These are phyloP conservation scores for Barbus barbus DNA, from an alignment of 2,113 vertebrate species.

Conservation along the genomic window DNA sequence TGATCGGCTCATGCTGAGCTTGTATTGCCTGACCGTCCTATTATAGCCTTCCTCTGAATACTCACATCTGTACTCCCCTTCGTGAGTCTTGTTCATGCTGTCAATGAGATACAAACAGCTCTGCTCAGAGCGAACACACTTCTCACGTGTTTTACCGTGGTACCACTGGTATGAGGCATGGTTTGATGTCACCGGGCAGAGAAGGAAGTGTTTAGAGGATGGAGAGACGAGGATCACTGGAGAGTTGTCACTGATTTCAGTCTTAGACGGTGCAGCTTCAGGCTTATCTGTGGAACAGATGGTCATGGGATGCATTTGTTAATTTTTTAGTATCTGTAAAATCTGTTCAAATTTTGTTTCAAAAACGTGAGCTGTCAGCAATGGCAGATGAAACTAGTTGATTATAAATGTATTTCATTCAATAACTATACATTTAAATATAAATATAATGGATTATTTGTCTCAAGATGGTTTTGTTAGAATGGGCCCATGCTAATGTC, in stretches of 20 bases:
- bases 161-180: slow-evolving; percentile 69
- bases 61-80: slow-evolving; percentile 59
- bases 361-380: too few relatives aligned
- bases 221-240: background rate
- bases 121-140: background rate
- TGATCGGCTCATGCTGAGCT: slow-evolving; percentile 16
- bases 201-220: slow-evolving; percentile 54
- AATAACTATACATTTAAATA: too few relatives aligned
- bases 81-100: slow-evolving; percentile 37
- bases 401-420: too few relatives aligned
- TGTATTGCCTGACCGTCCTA: background rate
- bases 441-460: too few relatives aligned
- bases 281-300: background rate
- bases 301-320: too few relatives aligned
- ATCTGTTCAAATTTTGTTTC: too few relatives aligned
- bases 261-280: background rate
- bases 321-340: too few relatives aligned
- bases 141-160: rapidly evolving
- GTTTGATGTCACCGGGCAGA: slow-evolving; percentile 59
- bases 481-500: too few relatives aligned
- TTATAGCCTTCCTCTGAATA: slow-evolving; percentile 61
- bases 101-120: slow-evolving; percentile 62
- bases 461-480: too few relatives aligned
- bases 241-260: rapidly evolving
- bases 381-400: too few relatives aligned